Evolutionary conservation across 2,888 invertebrate genomes (phyloP).

Genomic region (Cephus nigrinus): DNA sequence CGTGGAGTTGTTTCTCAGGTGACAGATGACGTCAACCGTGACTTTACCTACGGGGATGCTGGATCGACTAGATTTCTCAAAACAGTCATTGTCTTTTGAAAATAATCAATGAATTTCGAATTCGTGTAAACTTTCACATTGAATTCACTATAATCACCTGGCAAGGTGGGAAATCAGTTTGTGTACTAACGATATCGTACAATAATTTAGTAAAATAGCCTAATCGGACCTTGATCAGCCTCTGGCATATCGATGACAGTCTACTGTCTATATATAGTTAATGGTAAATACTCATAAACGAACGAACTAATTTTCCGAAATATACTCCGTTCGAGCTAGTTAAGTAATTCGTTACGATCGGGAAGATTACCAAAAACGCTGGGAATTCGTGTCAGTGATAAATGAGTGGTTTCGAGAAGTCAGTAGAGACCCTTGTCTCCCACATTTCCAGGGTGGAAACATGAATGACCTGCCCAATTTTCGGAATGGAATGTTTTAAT

Average conservation of each 20-base stretch:
- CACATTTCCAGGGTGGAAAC: slow-evolving; percentile 21
- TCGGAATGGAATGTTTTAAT: slow-evolving; percentile 51
- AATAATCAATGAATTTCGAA: too few species aligned
- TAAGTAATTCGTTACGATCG: slow-evolving; percentile 47
- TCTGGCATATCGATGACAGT: neutral
- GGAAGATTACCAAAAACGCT: slow-evolving; percentile 27
- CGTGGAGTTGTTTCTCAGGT: too few species aligned
- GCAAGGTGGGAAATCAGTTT: too few species aligned
- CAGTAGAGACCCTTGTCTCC: slow-evolving; percentile 42
- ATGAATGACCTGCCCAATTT: slow-evolving; percentile 48
- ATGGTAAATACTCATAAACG: neutral
- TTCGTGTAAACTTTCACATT: too few species aligned
- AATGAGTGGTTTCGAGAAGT: slow-evolving; percentile 42
- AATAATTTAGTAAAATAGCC: neutral
- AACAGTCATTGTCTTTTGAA: too few species aligned
- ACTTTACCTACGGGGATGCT: too few species aligned
- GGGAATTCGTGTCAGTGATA: slow-evolving; percentile 48
- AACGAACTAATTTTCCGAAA: neutral
- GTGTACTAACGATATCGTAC: too few species aligned
- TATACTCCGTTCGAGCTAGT: slow-evolving; percentile 31
- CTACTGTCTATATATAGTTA: neutral
- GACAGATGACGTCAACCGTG: too few species aligned
- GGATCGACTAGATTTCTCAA: too few species aligned
- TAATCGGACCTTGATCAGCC: neutral
- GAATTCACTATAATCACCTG: too few species aligned